Evolutionary conservation across 2,113 vertebrate species (phyloP), one percentile per base, ranked within the genome.

Genomic region (Pygoscelis antarcticus): DNA sequence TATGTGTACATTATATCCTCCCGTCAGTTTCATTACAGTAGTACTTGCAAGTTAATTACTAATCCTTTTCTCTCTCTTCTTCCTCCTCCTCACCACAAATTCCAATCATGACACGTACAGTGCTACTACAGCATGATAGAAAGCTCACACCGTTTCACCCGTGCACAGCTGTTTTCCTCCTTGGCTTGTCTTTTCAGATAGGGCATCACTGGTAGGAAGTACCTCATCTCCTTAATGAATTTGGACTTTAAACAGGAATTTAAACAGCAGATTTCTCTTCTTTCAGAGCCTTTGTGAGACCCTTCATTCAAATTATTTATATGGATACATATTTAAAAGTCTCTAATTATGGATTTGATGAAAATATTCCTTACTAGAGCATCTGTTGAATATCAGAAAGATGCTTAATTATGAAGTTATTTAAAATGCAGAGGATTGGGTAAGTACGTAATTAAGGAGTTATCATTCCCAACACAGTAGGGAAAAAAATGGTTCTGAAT

Each of bases 361-460:
- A 79, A 91, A 94, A 83, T 89, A 76, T 79, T 88, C 82, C 46
- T 83, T 86, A 62, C 22, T 51, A 44, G 22, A 86, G 7, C 17
- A 70, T 51, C n/a, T 78, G n/a, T 80, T 91, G 62, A 90, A 75
- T 82, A 87, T 49, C 62, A 81, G 68, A 58, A 87, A 94, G 52
- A 61, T 72, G 44, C 8, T 89, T 93, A 81, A 89, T 96, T 84
- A 74, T 89, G 40, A 90, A 72, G 30, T 72, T 91, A 13, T 87
- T 97, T 92, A 65, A 95, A 95, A 95, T 88, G 62, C 57, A 76
- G 66, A 76, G 40, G 30, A 85, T n/a, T 80, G 16, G 44, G 11
- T 85, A 96, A 91, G 80, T 91, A 65, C 55, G 72, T 94, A 86
- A 96, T 91, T 83, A 79, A 82, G 49, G 75, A 81, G 25, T 52